Conservation (phyloP, 2,888 invertebrate species). For the Tinea trinotella region DNA sequence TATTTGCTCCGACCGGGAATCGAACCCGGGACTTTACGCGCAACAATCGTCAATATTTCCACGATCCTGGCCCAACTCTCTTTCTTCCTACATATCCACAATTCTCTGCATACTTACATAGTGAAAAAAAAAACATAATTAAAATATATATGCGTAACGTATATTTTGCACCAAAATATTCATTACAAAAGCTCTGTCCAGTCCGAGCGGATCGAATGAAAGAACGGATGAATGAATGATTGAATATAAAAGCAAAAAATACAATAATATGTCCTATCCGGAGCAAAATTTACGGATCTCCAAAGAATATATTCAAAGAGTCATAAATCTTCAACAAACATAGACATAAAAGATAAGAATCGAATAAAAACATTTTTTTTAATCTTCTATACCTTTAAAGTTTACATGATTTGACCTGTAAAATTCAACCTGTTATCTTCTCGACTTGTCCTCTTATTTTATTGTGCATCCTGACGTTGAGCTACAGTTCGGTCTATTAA, state of each 20-base stretch:
- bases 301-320: slow-evolving; percentile 5
- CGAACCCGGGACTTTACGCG: no score
- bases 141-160: no score
- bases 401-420: neutral
- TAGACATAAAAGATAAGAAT: slow-evolving; percentile 12
- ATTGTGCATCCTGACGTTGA: no score
- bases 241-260: neutral
- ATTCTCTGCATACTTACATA: no score
- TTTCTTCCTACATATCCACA: no score
- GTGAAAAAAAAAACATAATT: no score
- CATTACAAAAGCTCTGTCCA: neutral
- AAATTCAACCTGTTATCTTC: neutral
- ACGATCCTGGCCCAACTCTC: no score
- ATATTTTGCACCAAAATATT: no score
- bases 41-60: no score
- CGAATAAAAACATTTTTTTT: slow-evolving; percentile 11
- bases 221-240: neutral
- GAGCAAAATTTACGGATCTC: neutral
- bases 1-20: no score
- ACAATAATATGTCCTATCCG: neutral
- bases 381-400: neutral
- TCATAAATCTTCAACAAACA: slow-evolving; percentile 10
- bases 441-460: no score
- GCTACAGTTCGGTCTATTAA: no score
- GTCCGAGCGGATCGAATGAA: neutral